phyloP scores from a whole-genome alignment of 2,888 invertebrate genomes.

The Clitarchus hookeri region DNA sequence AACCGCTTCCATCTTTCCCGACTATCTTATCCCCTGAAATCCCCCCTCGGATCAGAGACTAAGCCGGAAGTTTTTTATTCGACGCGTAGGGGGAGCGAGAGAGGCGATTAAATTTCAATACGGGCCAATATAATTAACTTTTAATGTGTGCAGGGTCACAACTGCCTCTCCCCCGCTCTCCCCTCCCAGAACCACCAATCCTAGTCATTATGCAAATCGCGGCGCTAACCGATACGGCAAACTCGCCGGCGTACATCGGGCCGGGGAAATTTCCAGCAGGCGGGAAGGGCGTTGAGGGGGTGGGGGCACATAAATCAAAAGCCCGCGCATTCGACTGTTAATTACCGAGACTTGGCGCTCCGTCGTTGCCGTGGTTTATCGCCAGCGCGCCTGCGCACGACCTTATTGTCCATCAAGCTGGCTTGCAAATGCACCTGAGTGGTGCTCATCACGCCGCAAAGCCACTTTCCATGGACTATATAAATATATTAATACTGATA shows the following conservation, averaged over 20 bases:
- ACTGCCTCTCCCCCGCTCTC: neutral
- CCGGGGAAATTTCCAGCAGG: neutral
- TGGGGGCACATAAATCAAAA: neutral
- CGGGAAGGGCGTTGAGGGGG: neutral
- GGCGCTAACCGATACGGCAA: neutral
- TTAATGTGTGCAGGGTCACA: constrained; percentile 2
- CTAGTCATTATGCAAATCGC: neutral
- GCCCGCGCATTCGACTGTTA: neutral
- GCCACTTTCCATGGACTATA: too few species aligned
- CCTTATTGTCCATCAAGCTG: too few species aligned
- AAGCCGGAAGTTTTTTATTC: neutral
- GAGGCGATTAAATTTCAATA: neutral
- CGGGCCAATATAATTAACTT: neutral
- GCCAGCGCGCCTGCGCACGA: too few species aligned
- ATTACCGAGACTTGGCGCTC: neutral
- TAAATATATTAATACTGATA: too few species aligned
- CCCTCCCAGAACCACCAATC: too few species aligned
- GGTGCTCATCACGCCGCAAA: too few species aligned
- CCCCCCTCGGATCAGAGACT: neutral
- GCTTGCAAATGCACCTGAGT: too few species aligned
- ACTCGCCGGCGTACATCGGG: neutral
- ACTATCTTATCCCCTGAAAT: neutral
- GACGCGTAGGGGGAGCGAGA: neutral
- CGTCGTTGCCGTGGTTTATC: too few species aligned
- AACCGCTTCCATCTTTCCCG: neutral